Base-by-base conservation (phyloP, 2,888 invertebrate genomes). In the Pyrocoelia pectoralis region DNA sequence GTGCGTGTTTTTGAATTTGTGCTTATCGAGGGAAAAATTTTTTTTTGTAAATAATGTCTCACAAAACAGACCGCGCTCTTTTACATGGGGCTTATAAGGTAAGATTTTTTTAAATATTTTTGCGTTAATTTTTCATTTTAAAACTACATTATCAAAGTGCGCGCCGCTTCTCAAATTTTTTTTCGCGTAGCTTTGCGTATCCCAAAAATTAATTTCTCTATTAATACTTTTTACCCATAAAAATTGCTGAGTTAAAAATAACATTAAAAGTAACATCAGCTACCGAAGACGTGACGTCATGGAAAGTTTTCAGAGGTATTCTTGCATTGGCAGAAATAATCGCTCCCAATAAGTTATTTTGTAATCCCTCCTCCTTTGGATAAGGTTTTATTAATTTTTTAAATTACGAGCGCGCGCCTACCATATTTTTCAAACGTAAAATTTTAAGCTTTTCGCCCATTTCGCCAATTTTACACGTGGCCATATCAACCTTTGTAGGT, bases 11-110 rank as follows among this genome's bases (percentile, higher is more conserved):
- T 46, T 14, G 43, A 53, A 54, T 56, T 64, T 58, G 51, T 64
- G 59, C 38, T 56, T 29, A 19, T n/a, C 28, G 13, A 50, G 12
- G 12, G 24, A 13, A 29, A 12, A 50, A 50, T 12, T 50, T 50
- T 24, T 49, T 19, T 49, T 19, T 19, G 17, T 14, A n/a, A 29
- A 24, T 10, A 46, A 56, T 77, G 77, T 72, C 73, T 41, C 74
- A 72, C 56, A 76, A 74, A 70, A 71, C 69, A 61, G 73, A 74
- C 49, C 61, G 68, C 13, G 71, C 68, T 24, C 74, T 74, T 50
- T 73, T 77, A 38, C 74, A 74, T 28, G 73, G 72, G 73, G 75
- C 71, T 65, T 76, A 71, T 73, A 77, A 77, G 76, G 76, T 77
- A 76, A 72, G 63, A 55, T 54, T 59, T 71, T 65, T 58, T 46